These are phyloP conservation scores for Cactoblastis cactorum DNA, from an alignment of 2,888 invertebrate genomes.

Conservation along the genomic window DNA sequence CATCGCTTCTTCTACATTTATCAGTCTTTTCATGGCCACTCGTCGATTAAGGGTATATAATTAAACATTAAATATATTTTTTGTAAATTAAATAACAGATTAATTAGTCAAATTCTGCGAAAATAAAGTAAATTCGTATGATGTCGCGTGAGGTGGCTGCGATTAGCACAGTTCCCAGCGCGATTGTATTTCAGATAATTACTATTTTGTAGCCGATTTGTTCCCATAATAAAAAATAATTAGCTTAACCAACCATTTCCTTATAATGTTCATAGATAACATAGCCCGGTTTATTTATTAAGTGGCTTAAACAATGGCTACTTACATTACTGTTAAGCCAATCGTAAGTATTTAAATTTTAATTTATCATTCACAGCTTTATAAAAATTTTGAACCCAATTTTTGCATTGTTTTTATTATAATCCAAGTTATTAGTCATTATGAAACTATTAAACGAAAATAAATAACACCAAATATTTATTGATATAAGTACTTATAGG, in stretches of 20 bases:
- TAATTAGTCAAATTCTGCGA: constrained; percentile 13
- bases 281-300: not conserved
- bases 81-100: not conserved
- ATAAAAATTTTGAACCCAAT: too few species aligned
- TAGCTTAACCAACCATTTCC: constrained; percentile 13
- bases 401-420: too few species aligned
- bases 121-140: constrained; percentile 18
- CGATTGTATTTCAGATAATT: constrained; percentile 35
- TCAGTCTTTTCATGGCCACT: too few species aligned
- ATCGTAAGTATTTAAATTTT: too few species aligned
- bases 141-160: constrained; percentile 38
- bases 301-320: not conserved
- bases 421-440: too few species aligned
- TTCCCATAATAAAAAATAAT: constrained; percentile 16
- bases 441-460: too few species aligned
- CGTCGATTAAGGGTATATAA: too few species aligned
- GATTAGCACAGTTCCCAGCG: constrained; percentile 39
- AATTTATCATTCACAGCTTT: too few species aligned
- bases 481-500: too few species aligned
- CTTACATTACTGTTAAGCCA: not conserved
- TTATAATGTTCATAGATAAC: constrained; percentile 10
- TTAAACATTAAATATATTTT: too few species aligned
- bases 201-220: constrained; percentile 30
- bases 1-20: too few species aligned
- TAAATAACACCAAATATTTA: too few species aligned